Percentiles rank a stretch among this genome's conserved stretches.
phyloP scores from a whole-genome alignment of 2,113 vertebrate species.

The Chaetodon trifascialis region DNA sequence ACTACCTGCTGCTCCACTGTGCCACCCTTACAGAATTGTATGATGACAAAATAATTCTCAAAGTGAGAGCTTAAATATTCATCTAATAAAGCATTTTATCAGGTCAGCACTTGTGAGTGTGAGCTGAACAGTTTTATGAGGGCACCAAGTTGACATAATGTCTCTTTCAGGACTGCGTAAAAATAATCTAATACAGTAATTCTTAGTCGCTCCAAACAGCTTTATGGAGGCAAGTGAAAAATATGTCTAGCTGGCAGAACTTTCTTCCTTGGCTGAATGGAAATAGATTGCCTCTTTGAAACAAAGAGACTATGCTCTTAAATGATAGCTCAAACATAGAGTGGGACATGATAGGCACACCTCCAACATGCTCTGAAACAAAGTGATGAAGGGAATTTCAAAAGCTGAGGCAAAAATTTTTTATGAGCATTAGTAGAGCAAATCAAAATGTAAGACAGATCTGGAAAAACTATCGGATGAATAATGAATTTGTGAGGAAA shows the following conservation, averaged over 20 bases:
- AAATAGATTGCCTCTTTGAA: constrained; percentile 19
- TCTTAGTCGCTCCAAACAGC: background rate
- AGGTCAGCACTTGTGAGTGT: background rate
- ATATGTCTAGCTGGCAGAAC: constrained; percentile 6
- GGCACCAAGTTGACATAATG: background rate
- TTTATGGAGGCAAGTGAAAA: constrained; percentile 16
- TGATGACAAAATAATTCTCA: background rate
- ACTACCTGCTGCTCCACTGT: no score
- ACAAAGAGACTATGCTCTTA: constrained; percentile 1
- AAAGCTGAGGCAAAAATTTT: background rate
- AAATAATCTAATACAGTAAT: constrained; percentile 22
- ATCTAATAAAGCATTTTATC: background rate
- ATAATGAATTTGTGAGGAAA: background rate
- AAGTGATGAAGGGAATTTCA: background rate
- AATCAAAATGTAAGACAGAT: background rate
- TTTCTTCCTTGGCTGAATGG: constrained; percentile 1
- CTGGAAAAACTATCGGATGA: background rate
- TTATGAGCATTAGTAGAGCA: background rate
- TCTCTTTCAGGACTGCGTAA: constrained; percentile 4
- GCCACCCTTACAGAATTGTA: background rate
- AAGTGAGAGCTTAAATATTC: background rate
- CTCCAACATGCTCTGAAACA: constrained; percentile 4
- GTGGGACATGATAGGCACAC: background rate
- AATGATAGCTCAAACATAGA: constrained; percentile 6
- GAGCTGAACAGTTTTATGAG: background rate